Evolutionary conservation across 2,113 vertebrate species (phyloP), one percentile per base, ranked within the genome.

Genomic region (Tachysurus vachellii): DNA sequence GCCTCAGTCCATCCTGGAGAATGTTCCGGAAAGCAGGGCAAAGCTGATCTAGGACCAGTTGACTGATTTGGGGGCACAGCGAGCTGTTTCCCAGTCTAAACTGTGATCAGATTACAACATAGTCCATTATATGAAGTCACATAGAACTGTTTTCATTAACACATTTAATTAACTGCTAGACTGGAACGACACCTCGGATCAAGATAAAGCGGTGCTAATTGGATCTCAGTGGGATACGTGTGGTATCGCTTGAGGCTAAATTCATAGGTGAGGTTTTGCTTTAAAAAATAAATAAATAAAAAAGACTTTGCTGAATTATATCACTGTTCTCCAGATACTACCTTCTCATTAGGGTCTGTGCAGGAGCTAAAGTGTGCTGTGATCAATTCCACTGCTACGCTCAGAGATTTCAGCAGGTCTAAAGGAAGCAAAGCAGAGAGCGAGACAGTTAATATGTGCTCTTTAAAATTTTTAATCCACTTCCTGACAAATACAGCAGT

Each of bases 71-170:
- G 77, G 97, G 97, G 93, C 97, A 99, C 80, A 96, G 94, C 0
- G 96, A 97, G 91, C 97, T 99, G 93, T 97, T 99, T 17, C 97
- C 97, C 71, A 99, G 94, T 88, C 96, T 97, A 85, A 97, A 97
- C 98, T 99, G 93, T 23, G 62, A 50, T 66, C 81, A 88, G 75
- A 88, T 84, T 87, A 86, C 31, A 83, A 6, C 31, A 56, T 19
- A 44, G 62, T 44, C 26, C 12, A 26, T 61, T 81, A 44, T 50
- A 68, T n/a, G 56, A 42, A 80, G 13, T 80, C 50, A 1, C 8
- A 54, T 7, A 17, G 64, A 80, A 59, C 21, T 9, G 5, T 59
- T 80, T 23, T 50, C 75, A 66, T 77, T 8, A 62, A 9, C 56
- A 59, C 1, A 3, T 76, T 85, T 16, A 64, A 76, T 57, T 42